Evolutionary conservation across 2,888 invertebrate species (phyloP).

Genomic region (Asteroscopus sphinx): DNA sequence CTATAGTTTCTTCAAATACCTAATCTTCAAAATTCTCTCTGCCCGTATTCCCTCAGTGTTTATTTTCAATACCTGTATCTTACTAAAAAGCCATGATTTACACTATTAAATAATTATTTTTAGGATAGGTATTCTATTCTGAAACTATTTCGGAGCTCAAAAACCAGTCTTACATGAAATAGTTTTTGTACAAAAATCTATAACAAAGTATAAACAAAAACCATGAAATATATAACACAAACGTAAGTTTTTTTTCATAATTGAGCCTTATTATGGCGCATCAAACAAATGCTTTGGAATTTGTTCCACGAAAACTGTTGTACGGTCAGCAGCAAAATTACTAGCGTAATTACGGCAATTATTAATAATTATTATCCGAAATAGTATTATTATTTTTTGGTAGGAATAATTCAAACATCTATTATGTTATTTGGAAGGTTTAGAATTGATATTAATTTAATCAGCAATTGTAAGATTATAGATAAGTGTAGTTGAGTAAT

Average conservation of each 20-base stretch:
- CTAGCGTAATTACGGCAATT: conserved; percentile 80
- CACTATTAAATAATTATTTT: too few species aligned
- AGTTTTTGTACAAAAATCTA: conserved; percentile 36
- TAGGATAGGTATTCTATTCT: too few species aligned
- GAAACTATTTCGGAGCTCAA: neutral
- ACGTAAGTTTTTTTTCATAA: conserved; percentile 83
- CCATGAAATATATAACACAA: conserved; percentile 64
- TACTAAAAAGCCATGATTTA: too few species aligned
- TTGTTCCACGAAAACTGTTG: conserved; percentile 85
- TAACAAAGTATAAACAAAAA: conserved; percentile 35
- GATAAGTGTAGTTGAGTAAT: conserved; percentile 22
- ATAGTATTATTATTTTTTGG: conserved; percentile 68
- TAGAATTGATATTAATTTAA: conserved; percentile 62
- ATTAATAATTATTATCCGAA: conserved; percentile 80
- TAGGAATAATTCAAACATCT: conserved; percentile 61
- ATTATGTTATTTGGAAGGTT: conserved; percentile 72
- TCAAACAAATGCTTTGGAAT: conserved; percentile 89
- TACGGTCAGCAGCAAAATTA: conserved; percentile 83
- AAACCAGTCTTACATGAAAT: neutral
- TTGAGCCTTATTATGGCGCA: conserved; percentile 88
- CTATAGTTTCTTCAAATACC: too few species aligned
- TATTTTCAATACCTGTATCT: too few species aligned
- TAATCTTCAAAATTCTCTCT: too few species aligned
- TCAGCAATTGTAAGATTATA: conserved; percentile 28
- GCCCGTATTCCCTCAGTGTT: too few species aligned